Conservation (phyloP, 2,113 vertebrate species). For the Barbus barbus region DNA sequence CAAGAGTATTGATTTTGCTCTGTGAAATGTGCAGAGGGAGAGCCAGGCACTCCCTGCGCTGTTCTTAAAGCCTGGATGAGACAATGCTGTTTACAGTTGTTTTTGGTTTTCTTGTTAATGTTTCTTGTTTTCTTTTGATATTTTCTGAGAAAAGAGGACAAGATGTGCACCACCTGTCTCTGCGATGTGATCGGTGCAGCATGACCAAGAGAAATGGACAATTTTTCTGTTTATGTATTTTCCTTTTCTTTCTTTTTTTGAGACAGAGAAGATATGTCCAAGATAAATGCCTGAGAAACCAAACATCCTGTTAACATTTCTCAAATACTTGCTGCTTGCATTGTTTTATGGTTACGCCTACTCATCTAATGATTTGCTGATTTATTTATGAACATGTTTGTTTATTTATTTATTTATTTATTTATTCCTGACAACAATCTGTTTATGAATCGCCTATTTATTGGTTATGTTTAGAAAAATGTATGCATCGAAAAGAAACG, state of each 20-base stretch:
- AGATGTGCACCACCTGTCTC: constrained; percentile 63
- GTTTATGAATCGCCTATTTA: constrained; percentile 59
- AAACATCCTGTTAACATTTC: constrained; percentile 76
- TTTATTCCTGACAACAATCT: constrained; percentile 55
- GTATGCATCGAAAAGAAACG: constrained; percentile 78
- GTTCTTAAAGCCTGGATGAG: constrained; percentile 68
- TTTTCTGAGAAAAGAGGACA: constrained; percentile 50
- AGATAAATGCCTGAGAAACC: constrained; percentile 77
- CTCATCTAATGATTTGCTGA: constrained; percentile 74
- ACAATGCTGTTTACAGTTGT: constrained; percentile 76
- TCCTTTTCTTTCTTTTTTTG: constrained; percentile 65
- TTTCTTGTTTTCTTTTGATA: constrained; percentile 17
- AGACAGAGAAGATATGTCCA: constrained; percentile 57
- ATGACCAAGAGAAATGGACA: constrained; percentile 73
- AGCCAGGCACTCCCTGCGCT: constrained; percentile 65
- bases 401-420: constrained; percentile 60
- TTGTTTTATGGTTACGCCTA: constrained; percentile 74
- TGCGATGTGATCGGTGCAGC: constrained; percentile 71
- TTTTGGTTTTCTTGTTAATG: constrained; percentile 51
- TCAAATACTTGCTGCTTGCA: constrained; percentile 80
- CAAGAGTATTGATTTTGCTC: constrained; percentile 67
- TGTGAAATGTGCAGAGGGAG: constrained; percentile 65
- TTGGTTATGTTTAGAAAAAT: constrained; percentile 70
- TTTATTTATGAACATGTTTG: constrained; percentile 57
- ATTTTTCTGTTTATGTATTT: constrained; percentile 54